Percentiles rank a stretch among this genome's conserved stretches.
Evolutionary conservation across 2,113 vertebrate species (phyloP).

Genomic region (Antechinus stuartii): DNA sequence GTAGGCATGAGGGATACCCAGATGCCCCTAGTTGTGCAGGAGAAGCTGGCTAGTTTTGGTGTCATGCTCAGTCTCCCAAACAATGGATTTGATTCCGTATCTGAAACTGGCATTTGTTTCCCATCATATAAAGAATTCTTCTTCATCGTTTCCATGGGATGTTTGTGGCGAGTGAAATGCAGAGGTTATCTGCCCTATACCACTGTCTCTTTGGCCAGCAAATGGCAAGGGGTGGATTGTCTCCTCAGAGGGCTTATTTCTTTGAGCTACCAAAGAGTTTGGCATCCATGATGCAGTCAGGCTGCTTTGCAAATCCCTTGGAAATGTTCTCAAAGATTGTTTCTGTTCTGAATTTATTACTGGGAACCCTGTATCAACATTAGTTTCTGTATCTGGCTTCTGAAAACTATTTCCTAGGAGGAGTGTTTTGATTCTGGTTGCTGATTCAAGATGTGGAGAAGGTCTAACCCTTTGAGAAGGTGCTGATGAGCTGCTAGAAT

Average conservation of each 20-base stretch:
- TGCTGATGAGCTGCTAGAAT: conserved; percentile 69
- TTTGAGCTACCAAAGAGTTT: neutral
- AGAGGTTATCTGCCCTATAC: neutral
- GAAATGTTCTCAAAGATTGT: conserved; percentile 45
- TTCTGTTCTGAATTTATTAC: conserved; percentile 32
- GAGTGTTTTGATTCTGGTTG: conserved; percentile 52
- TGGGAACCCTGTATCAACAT: conserved; percentile 91
- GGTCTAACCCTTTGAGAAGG: conserved; percentile 12
- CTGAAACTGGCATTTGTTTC: neutral
- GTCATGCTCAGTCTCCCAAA: neutral
- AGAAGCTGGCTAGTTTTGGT: neutral
- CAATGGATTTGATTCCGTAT: accelerated
- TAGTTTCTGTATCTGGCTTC: conserved; percentile 84
- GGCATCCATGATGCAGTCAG: neutral
- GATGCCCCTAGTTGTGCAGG: neutral
- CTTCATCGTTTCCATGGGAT: conserved; percentile 52
- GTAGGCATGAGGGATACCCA: accelerated
- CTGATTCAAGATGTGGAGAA: neutral
- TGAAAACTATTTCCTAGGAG: conserved; percentile 39
- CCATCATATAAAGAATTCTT: conserved; percentile 87
- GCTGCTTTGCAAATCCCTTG: conserved; percentile 56
- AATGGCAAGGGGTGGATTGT: neutral
- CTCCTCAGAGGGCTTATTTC: neutral
- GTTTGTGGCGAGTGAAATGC: neutral
- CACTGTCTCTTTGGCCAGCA: neutral